Evolutionary conservation across 2,797 vertebrate genomes (phyloP).

Genomic region (Cossypha dichroa): DNA sequence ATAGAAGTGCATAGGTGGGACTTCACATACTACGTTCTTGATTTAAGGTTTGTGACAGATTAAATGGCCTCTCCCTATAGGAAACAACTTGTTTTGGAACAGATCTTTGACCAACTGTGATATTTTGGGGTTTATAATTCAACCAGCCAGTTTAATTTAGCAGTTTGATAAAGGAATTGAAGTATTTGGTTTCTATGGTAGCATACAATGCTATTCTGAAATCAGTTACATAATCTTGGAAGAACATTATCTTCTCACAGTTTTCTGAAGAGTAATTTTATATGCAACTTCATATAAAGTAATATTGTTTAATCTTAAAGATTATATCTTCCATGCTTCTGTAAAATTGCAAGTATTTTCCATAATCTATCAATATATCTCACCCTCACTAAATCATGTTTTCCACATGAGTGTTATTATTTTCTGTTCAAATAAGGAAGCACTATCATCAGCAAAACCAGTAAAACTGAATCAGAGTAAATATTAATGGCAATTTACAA

Average conservation of each 20-base stretch:
- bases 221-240: neutral
- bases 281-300: neutral
- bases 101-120: neutral
- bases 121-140: neutral
- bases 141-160: neutral
- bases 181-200: neutral
- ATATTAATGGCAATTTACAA: neutral
- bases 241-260: neutral
- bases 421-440: neutral
- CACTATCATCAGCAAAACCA: neutral
- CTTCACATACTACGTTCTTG: accelerated
- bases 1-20: neutral
- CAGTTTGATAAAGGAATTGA: neutral
- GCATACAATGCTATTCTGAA: neutral
- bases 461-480: neutral
- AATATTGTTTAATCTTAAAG: neutral
- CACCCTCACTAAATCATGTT: neutral
- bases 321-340: neutral
- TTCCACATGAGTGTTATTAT: neutral
- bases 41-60: neutral
- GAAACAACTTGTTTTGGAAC: neutral
- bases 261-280: neutral
- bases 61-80: neutral
- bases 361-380: neutral
- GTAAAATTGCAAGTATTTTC: neutral